Percentiles rank a stretch among this genome's conserved stretches.
These are phyloP conservation scores for Acrocyrtus sp. DNA, from an alignment of 2,888 invertebrate genomes.

Conservation along the genomic window DNA sequence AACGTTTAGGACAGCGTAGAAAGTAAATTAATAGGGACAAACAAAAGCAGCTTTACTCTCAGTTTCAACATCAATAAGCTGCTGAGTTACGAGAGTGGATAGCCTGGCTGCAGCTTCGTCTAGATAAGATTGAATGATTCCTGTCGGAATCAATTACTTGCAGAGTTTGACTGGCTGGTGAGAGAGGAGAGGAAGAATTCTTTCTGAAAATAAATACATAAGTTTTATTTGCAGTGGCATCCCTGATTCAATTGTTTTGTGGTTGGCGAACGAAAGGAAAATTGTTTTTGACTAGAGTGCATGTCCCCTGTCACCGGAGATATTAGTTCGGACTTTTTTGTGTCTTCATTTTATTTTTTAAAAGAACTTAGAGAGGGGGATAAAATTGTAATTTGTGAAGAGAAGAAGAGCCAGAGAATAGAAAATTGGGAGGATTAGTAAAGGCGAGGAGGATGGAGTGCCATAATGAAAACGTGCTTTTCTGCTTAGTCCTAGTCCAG, in stretches of 20 bases:
- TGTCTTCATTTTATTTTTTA: too few relatives aligned
- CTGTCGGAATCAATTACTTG: background rate
- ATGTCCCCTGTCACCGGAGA: too few relatives aligned
- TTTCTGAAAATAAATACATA: too few relatives aligned
- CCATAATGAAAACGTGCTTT: background rate
- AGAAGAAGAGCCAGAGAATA: background rate
- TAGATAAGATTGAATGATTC: background rate
- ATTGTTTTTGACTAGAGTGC: too few relatives aligned
- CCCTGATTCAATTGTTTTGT: too few relatives aligned
- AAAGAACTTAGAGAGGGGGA: too few relatives aligned
- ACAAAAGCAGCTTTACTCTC: background rate
- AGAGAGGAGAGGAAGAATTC: background rate
- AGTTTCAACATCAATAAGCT: background rate
- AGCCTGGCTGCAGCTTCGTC: background rate
- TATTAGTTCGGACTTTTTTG: too few relatives aligned
- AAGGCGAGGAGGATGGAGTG: conserved; percentile 8
- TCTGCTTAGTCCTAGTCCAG: background rate
- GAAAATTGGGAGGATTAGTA: background rate
- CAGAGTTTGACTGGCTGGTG: background rate
- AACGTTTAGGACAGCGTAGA: background rate
- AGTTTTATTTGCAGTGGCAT: background rate
- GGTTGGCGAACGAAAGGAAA: too few relatives aligned
- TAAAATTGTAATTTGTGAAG: too few relatives aligned
- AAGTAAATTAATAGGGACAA: background rate
- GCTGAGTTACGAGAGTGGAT: background rate